phyloP scores from a whole-genome alignment of 2,113 vertebrate genomes.

The Tilapia sparmanii region DNA sequence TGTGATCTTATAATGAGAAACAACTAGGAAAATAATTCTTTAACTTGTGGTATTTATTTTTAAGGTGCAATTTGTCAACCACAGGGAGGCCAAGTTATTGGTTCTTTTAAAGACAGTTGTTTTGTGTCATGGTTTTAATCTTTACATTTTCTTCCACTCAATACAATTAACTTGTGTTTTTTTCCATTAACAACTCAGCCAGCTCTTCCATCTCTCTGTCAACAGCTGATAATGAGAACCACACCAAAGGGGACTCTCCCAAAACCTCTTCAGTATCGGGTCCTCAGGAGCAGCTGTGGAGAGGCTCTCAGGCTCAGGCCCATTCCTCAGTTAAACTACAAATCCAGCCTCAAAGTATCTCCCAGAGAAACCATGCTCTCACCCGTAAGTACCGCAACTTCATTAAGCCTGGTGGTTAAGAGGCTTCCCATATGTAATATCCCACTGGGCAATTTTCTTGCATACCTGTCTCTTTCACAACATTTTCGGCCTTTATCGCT shows the following conservation, averaged over 20 bases:
- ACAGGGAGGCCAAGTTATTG: neutral
- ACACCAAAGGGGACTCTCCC: constrained; percentile 83
- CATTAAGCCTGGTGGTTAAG: neutral
- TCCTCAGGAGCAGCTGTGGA: constrained; percentile 87
- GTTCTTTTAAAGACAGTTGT: neutral
- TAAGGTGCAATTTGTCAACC: neutral
- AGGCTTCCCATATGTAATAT: neutral
- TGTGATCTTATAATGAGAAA: neutral
- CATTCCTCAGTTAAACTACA: constrained; percentile 62
- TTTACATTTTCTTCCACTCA: neutral
- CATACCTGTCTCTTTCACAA: neutral
- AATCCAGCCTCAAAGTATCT: constrained; percentile 62
- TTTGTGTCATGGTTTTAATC: neutral
- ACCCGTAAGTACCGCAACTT: constrained; percentile 77
- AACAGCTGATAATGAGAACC: constrained; percentile 95
- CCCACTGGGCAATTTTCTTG: neutral
- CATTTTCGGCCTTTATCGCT: neutral
- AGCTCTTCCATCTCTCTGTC: neutral
- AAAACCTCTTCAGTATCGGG: constrained; percentile 72
- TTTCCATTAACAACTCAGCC: neutral
- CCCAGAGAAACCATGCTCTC: constrained; percentile 84
- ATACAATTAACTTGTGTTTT: neutral
- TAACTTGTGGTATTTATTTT: neutral
- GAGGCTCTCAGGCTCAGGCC: constrained; percentile 60
- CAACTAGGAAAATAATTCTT: neutral